These are phyloP conservation scores for Aphelinus certus DNA, from an alignment of 1,140 invertebrate species.

Conservation along the genomic window DNA sequence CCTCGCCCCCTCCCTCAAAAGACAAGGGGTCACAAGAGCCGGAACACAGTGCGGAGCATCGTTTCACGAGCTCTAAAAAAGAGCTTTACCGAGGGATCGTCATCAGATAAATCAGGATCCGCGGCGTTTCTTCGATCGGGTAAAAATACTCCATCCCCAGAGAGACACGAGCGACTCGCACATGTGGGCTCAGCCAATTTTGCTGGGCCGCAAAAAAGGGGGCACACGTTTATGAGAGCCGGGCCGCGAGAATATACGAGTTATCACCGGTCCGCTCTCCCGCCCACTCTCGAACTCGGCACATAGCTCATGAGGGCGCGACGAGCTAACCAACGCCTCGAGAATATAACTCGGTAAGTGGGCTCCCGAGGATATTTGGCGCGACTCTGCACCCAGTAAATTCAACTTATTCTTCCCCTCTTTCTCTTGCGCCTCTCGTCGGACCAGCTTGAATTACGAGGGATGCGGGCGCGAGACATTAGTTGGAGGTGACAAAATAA, in stretches of 20 bases:
- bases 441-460: no score
- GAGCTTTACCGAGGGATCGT: neutral
- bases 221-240: slow-evolving; percentile 8
- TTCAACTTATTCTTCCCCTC: slow-evolving; percentile 49
- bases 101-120: slow-evolving; percentile 11
- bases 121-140: neutral
- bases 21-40: no score
- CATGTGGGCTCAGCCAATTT: neutral
- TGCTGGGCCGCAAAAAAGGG: neutral
- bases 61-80: neutral
- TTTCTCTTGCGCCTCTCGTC: no score
- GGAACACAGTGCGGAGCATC: no score
- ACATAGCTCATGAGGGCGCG: no score
- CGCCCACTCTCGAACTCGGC: no score
- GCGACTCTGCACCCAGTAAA: slow-evolving; percentile 51
- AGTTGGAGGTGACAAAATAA: slow-evolving; percentile 25
- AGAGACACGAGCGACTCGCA: slow-evolving; percentile 1
- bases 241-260: no score
- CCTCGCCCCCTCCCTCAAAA: no score
- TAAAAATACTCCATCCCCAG: neutral
- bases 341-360: slow-evolving; percentile 43
- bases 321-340: neutral
- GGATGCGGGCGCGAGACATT: neutral
- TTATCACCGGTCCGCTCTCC: neutral
- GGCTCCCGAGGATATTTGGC: slow-evolving; percentile 52